These are phyloP conservation scores for Pristionchus mayeri DNA, from an alignment of 2,888 invertebrate genomes.

Conservation along the genomic window DNA sequence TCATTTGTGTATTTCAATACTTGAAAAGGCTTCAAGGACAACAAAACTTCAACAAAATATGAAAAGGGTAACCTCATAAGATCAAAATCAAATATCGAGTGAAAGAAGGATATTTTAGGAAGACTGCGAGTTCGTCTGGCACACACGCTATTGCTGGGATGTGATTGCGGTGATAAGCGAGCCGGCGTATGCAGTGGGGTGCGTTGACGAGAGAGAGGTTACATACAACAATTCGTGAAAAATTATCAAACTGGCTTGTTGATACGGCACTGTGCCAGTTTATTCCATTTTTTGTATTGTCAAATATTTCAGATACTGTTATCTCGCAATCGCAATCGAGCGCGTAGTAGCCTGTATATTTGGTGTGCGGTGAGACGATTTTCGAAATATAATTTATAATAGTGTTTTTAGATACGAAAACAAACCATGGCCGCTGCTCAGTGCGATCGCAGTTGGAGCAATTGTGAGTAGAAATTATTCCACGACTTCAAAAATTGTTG, in stretches of 20 bases:
- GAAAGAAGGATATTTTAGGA: not conserved
- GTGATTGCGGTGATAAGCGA: not conserved
- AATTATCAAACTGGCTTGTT: no score
- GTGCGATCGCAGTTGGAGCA: not conserved
- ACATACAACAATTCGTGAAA: not conserved
- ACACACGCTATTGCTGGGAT: conserved; percentile 15
- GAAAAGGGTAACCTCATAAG: no score
- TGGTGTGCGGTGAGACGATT: not conserved
- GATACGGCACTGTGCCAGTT: no score
- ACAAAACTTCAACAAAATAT: no score
- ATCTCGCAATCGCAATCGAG: conserved; percentile 21
- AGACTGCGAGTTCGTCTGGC: conserved; percentile 13
- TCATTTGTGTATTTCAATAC: no score
- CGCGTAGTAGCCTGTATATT: not conserved
- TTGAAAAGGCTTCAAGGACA: no score
- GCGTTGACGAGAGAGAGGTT: no score
- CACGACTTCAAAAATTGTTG: no score
- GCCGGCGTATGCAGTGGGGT: not conserved
- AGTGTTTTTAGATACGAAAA: conserved; percentile 29
- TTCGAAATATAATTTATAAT: no score
- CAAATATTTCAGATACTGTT: conserved; percentile 22
- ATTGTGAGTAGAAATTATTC: not conserved
- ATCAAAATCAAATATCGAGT: not conserved
- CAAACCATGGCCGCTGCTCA: not conserved
- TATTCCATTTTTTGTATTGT: no score